Conservation (phyloP, 2,113 vertebrate species). For the Mobula hypostoma region DNA sequence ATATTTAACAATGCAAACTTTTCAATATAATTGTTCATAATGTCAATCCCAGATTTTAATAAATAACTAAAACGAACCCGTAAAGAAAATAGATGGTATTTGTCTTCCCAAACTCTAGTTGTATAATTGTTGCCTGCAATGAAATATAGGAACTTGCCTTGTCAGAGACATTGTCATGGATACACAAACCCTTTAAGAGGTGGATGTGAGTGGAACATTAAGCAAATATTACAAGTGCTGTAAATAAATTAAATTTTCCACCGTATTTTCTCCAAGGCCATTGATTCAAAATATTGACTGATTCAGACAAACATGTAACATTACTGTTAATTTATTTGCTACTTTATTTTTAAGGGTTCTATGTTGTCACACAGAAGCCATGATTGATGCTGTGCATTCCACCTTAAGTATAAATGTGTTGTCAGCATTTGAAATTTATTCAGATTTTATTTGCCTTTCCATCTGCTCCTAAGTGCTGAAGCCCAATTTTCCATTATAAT, state of each 20-base stretch:
- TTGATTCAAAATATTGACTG: conserved; percentile 23
- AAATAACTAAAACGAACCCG: neutral
- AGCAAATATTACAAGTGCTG: conserved; percentile 16
- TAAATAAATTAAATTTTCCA: conserved; percentile 25
- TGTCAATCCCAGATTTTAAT: neutral
- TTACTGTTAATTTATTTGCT: conserved; percentile 35
- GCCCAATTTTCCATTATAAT: conserved; percentile 21
- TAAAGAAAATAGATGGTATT: neutral
- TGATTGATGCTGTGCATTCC: conserved; percentile 27
- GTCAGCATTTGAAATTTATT: conserved; percentile 32
- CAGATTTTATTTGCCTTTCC: conserved; percentile 30
- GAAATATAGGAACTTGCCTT: neutral
- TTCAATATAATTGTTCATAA: neutral
- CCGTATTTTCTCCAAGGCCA: conserved; percentile 27
- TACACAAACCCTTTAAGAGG: conserved; percentile 11
- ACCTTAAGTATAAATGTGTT: conserved; percentile 14
- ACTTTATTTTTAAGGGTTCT: conserved; percentile 26
- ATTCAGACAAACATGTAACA: conserved; percentile 19
- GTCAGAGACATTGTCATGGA: neutral
- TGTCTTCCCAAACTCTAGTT: neutral
- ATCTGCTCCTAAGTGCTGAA: conserved; percentile 15
- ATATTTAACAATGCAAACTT: neutral
- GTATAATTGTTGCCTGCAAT: neutral
- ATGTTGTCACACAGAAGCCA: conserved; percentile 21
- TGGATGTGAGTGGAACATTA: neutral